Evolutionary conservation across 2,113 vertebrate species (phyloP).

Genomic region (Vulpes vulpes): DNA sequence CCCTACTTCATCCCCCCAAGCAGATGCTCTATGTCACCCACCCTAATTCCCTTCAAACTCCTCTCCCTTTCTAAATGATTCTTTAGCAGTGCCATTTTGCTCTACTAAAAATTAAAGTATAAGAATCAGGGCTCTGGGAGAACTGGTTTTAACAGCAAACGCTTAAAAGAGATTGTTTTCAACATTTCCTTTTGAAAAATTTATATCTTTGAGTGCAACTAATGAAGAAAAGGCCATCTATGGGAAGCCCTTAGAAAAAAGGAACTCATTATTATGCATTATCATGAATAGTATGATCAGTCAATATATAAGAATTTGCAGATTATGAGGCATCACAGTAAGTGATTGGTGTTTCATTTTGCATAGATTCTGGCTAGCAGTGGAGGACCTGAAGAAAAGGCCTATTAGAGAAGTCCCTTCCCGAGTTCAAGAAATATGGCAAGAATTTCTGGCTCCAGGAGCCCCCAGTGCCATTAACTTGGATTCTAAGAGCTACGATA

Average conservation of each 20-base stretch:
- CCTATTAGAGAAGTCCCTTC: slow-evolving; percentile 96
- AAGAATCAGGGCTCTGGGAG: neutral
- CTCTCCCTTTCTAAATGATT: neutral
- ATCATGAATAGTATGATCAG: neutral
- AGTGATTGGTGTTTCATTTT: neutral
- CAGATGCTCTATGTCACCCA: fast-evolving
- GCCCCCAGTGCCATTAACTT: slow-evolving; percentile 98
- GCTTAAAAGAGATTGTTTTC: neutral
- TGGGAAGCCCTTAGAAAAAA: neutral
- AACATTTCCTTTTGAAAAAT: neutral
- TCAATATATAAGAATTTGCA: neutral
- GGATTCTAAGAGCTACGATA: slow-evolving; percentile 98
- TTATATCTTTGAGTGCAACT: neutral
- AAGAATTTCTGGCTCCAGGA: slow-evolving; percentile 96
- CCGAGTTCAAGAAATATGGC: slow-evolving; percentile 98
- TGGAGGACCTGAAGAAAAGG: slow-evolving; percentile 97
- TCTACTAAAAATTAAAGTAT: neutral
- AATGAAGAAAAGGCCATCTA: neutral
- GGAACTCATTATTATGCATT: neutral
- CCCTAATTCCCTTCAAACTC: neutral
- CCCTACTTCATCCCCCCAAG: fast-evolving
- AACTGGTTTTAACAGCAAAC: neutral
- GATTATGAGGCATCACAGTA: neutral
- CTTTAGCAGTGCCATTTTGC: neutral
- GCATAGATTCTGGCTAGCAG: slow-evolving; percentile 96